Evolutionary conservation across 2,797 vertebrate genomes (phyloP).

Genomic region (Tragelaphus eurycerus): DNA sequence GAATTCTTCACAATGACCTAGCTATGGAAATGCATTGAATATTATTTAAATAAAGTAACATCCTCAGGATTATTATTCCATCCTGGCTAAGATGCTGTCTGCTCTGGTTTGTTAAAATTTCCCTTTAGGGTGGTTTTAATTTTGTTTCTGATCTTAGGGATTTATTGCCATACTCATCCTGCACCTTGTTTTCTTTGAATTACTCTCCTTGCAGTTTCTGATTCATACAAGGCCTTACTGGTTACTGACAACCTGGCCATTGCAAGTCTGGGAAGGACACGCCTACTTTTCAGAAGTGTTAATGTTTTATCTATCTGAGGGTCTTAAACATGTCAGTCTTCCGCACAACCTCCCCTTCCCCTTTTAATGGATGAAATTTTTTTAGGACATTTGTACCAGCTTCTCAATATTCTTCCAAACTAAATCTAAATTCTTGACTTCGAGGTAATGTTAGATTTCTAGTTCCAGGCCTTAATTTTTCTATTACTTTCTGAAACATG

Average conservation of each 20-base stretch:
- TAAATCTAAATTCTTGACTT: neutral
- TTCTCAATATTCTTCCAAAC: neutral
- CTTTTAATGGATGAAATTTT: neutral
- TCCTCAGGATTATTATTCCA: neutral
- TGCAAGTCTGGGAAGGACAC: neutral
- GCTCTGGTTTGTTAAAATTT: neutral
- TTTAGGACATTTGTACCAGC: neutral
- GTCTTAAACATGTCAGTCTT: neutral
- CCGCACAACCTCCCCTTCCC: too few relatives aligned
- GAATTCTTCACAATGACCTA: neutral
- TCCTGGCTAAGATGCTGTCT: neutral
- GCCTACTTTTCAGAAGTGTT: neutral
- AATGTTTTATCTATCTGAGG: neutral
- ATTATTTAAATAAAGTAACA: conserved; percentile 4
- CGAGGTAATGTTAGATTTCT: neutral
- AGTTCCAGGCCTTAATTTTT: neutral
- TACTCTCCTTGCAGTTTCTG: neutral
- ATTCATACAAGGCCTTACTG: neutral
- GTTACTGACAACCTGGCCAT: neutral
- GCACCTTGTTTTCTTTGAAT: neutral
- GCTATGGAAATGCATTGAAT: neutral
- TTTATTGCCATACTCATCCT: neutral
- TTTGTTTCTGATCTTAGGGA: neutral
- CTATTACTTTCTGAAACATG: neutral
- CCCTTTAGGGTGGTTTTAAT: neutral